phyloP scores from a whole-genome alignment of 2,113 vertebrate genomes.

The Apteryx owenii region DNA sequence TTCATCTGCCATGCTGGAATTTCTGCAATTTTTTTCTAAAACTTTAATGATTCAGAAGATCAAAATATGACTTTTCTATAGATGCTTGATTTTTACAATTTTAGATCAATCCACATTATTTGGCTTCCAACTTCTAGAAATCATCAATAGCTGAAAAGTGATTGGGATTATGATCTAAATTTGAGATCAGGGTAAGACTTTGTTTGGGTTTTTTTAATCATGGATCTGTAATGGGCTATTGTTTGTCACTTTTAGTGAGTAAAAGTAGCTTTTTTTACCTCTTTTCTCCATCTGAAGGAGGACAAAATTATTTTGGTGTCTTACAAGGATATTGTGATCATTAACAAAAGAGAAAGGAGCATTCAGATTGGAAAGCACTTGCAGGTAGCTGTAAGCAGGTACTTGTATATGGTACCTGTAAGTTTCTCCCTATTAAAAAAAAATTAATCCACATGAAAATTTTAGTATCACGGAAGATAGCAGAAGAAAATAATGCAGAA shows the following conservation, averaged over 20 bases:
- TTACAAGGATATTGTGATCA: not conserved
- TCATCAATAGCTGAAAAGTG: not conserved
- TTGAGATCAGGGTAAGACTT: not conserved
- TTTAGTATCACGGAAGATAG: not conserved
- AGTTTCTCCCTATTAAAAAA: not conserved
- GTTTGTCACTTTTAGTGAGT: not conserved
- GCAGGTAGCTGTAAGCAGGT: not conserved
- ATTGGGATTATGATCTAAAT: not conserved
- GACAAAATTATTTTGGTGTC: not conserved
- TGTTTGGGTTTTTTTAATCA: not conserved
- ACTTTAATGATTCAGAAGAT: not conserved
- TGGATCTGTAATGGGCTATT: not conserved
- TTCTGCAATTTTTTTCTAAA: not conserved
- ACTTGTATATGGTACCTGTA: not conserved
- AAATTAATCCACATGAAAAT: not conserved
- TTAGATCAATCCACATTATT: not conserved
- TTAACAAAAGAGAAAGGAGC: not conserved
- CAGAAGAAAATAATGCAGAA: not conserved
- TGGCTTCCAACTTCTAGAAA: not conserved
- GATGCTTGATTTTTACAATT: not conserved
- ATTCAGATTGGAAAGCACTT: not conserved
- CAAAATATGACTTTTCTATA: not conserved
- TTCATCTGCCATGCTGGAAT: not conserved
- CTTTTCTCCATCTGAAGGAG: not conserved
- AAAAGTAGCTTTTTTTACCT: not conserved